Base-by-base conservation (phyloP, 2,797 vertebrate genomes). In the Acipenser ruthenus region DNA sequence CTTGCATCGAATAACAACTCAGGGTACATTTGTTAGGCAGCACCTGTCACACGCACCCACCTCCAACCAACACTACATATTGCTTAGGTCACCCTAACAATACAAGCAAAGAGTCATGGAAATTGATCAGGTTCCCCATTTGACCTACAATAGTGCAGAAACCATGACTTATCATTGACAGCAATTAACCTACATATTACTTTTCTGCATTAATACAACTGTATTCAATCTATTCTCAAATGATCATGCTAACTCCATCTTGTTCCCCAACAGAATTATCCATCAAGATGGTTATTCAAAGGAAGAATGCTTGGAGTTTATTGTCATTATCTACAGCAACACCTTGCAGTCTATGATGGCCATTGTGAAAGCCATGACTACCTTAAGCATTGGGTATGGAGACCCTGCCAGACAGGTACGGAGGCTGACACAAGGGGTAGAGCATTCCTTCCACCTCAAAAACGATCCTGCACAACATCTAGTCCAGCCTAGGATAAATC, bases 311-410 rank as follows among this genome's bases (percentile, higher is more conserved):
- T 72, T 99, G 78, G 96, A 95, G 84, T 99, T 99, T 79, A 89
- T 97, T n/a, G 69, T 77, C 72, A 95, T 99, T 86, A 99, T 99
- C 84, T 96, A 99, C 80, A 95, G 95, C 83, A 99, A 99, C 88
- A 97, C 94, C 0, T 80, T 99, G 68, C 95, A 97, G 86, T 98
- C 95, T 59, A 96, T 97, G 71, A 85, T 98, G 86, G 92, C 96
- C 77, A 93, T 99, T 0, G 93, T 99, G 67, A 91, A 88, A 70
- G 96, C 95, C 73, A 99, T 99, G 97, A 82, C 7, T 74, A 98
- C 93, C 0, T 86, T 99, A 70, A 96, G 78, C 68, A 94, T 99
- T 50, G 86, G 90, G 71, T 99, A 84, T 0, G 96, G 95, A 52
- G 94, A 98, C 74, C 1, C 85, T 0, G 92, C 91, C 59, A 89